Evolutionary conservation across 2,888 invertebrate species (phyloP), one percentile per base, ranked within the genome.

Genomic region (Nomada ferruginata): DNA sequence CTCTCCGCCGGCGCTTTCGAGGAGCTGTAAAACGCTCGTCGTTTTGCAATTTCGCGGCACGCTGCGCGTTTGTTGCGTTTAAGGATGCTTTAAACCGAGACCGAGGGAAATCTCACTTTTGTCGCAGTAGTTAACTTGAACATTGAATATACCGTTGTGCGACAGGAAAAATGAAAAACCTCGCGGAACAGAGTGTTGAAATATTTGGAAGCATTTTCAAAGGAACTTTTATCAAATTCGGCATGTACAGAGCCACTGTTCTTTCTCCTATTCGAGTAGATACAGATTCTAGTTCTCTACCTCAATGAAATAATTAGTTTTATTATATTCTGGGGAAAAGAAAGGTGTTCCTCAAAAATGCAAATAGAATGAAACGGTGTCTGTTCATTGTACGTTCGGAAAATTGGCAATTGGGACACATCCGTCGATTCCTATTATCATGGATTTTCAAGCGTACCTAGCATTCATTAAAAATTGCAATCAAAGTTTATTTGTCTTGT

Each of bases 381-480:
- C 20, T 10, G 10, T 20, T 36, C 29, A n/a, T 20, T 52, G 65
- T n/a, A 29, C 26, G 52, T 13, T 36, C 7, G 36, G 36, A 36
- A 53, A 66, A 36, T 52, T 66, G 52, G 36, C 29, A 66, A 53
- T 66, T 66, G 66, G 53, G 7, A 66, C 36, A 53, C 15, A 20
- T 36, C 4, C 53, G 53, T 36, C 15, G 20, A 36, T 53, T 36
- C 36, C 36, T 53, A 36, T 53, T 66, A 66, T 53, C 66, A 36
- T 53, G 53, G 66, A 66, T 66, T 23, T 36, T 36, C 20, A 10
- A 66, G 11, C 53, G 53, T 20, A 36, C 20, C 52, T 52, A 36
- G 13, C 53, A 15, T 36, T 66, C 53, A 66, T 66, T 66, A 66
- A 66, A 66, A 66, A 36, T 36, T 53, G 36, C 20, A 36, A 53